phyloP scores from a whole-genome alignment of 2,888 invertebrate genomes.

The Sinotaia quadrata region DNA sequence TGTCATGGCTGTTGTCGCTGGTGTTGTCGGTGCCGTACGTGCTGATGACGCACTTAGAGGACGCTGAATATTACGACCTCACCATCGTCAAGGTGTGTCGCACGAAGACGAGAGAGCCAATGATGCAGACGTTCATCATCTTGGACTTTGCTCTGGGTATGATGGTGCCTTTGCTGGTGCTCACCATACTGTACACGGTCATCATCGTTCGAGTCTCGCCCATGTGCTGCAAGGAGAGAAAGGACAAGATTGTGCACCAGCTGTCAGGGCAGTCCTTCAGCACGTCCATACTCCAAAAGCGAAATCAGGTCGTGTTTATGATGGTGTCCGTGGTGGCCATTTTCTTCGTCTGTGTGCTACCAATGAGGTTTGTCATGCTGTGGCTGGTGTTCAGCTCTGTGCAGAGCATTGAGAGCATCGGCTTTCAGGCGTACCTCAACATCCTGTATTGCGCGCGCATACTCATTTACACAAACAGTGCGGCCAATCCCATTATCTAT shows the following conservation, averaged over 20 bases:
- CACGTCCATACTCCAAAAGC: slow-evolving; percentile 21
- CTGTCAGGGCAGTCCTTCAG: too few species aligned
- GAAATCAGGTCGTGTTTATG: slow-evolving; percentile 57
- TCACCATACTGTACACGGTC: slow-evolving; percentile 43
- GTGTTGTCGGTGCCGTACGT: slow-evolving; percentile 81
- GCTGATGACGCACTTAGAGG: slow-evolving; percentile 75
- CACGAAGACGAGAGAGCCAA: slow-evolving; percentile 33
- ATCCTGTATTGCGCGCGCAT: slow-evolving; percentile 85
- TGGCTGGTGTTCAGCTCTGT: slow-evolving; percentile 87
- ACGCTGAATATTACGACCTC: slow-evolving; percentile 77
- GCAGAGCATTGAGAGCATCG: slow-evolving; percentile 79
- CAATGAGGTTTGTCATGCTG: slow-evolving; percentile 87
- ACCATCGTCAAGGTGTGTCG: slow-evolving; percentile 39
- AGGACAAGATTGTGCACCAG: slow-evolving; percentile 25
- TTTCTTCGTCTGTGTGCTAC: slow-evolving; percentile 90
- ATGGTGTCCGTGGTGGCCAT: slow-evolving; percentile 75
- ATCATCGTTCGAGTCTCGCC: slow-evolving; percentile 42
- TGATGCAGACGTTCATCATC: slow-evolving; percentile 39
- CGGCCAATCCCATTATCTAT: slow-evolving; percentile 91
- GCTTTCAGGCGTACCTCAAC: slow-evolving; percentile 86
- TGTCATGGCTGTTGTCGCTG: slow-evolving; percentile 68
- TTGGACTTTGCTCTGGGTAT: slow-evolving; percentile 43
- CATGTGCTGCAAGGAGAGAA: not conserved
- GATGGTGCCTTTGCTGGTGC: slow-evolving; percentile 43
- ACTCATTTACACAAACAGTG: slow-evolving; percentile 89